phyloP scores from a whole-genome alignment of 2,113 vertebrate genomes.

The Columba janthina region DNA sequence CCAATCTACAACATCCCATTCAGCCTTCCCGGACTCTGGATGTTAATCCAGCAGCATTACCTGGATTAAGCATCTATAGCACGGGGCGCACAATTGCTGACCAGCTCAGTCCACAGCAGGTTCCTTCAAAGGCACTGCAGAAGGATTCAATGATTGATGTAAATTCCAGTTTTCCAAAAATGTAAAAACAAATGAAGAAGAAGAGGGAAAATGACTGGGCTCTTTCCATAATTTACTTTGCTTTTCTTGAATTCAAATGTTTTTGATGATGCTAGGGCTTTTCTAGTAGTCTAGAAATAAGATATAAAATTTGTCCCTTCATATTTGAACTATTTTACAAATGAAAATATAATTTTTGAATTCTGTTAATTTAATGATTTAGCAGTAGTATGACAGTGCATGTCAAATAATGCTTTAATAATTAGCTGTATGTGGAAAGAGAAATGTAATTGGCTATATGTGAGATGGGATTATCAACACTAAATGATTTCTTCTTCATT shows the following conservation, averaged over 20 bases:
- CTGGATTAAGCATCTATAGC: not conserved
- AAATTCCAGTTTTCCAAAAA: slow-evolving; percentile 81
- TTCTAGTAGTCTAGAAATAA: not conserved
- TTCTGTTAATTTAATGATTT: not conserved
- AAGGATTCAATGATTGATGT: slow-evolving; percentile 75
- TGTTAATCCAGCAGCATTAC: not conserved
- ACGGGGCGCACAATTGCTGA: not conserved
- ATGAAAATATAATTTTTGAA: not conserved
- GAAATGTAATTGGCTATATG: not conserved
- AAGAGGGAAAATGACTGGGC: slow-evolving; percentile 8
- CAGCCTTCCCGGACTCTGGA: not conserved
- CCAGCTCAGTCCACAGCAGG: not conserved
- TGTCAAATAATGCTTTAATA: not conserved
- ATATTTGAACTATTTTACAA: not conserved
- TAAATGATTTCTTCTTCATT: not conserved
- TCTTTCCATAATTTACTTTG: not conserved
- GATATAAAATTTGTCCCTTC: not conserved
- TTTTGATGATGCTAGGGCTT: not conserved
- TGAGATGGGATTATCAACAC: not conserved
- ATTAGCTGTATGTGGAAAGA: not conserved
- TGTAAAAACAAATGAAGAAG: slow-evolving; percentile 53
- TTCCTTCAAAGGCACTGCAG: slow-evolving; percentile 6
- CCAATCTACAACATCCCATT: not conserved
- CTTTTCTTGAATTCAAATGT: not conserved
- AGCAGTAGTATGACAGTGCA: not conserved